A percentile compares a stretch with the other conserved stretches of the same genome.
These are phyloP conservation scores for Drosophila trichaetosa DNA, from an alignment of 2,888 invertebrate genomes.

Conservation along the genomic window DNA sequence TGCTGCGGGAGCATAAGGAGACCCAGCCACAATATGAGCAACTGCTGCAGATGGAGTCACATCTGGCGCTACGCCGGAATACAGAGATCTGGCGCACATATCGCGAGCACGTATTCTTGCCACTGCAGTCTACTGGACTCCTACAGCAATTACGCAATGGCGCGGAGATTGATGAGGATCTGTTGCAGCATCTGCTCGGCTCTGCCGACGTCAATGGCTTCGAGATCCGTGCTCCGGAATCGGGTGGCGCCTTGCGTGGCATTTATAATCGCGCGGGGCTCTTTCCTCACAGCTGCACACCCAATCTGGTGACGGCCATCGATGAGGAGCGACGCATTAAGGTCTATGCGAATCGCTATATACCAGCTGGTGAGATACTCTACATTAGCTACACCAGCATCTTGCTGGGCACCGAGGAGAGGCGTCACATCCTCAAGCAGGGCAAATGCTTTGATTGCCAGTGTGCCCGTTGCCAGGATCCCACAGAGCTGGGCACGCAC, in stretches of 20 bases:
- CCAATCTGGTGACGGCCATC: constrained; percentile 90
- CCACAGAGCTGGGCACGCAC: constrained; percentile 89
- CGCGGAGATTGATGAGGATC: constrained; percentile 82
- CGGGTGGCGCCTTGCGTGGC: constrained; percentile 86
- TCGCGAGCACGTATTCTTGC: constrained; percentile 85
- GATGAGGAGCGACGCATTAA: constrained; percentile 89
- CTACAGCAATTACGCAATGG: constrained; percentile 67
- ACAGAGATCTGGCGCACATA: constrained; percentile 87
- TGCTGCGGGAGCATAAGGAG: constrained; percentile 84
- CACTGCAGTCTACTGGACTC: constrained; percentile 70
- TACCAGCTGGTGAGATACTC: constrained; percentile 87
- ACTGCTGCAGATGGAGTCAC: constrained; percentile 87
- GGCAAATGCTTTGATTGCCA: constrained; percentile 92
- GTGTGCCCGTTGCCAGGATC: constrained; percentile 89
- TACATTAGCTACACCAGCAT: constrained; percentile 90
- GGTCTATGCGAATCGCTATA: constrained; percentile 88
- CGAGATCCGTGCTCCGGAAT: constrained; percentile 87
- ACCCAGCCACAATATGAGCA: constrained; percentile 85
- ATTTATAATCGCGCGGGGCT: constrained; percentile 89
- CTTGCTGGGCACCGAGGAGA: constrained; percentile 89
- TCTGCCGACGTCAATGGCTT: constrained; percentile 92
- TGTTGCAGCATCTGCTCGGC: constrained; percentile 89
- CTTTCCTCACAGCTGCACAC: constrained; percentile 90
- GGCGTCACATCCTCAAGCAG: constrained; percentile 88
- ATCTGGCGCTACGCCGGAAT: constrained; percentile 86